A percentile compares a stretch with the other conserved stretches of the same genome.
phyloP scores from a whole-genome alignment of 2,113 vertebrate species.

The Loxodonta africana region DNA sequence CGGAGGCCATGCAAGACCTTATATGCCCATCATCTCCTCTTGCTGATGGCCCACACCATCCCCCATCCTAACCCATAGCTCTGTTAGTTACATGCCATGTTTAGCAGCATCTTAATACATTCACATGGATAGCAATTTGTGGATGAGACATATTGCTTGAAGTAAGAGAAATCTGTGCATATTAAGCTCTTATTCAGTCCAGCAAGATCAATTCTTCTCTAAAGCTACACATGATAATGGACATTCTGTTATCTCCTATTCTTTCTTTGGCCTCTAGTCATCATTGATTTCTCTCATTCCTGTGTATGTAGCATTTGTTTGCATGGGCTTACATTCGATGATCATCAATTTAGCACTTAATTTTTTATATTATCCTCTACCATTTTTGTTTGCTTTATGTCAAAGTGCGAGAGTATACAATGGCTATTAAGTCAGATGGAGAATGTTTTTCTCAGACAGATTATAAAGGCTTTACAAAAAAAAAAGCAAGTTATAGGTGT shows the following conservation, averaged over 20 bases:
- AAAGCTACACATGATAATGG: not conserved
- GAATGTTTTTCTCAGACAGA: constrained; percentile 31
- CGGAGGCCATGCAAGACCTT: not conserved
- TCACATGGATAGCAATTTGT: not conserved
- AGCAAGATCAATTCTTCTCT: constrained; percentile 33
- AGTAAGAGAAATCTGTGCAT: constrained; percentile 21
- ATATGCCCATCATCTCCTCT: not conserved
- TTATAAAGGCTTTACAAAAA: constrained; percentile 15
- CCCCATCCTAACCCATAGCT: not conserved
- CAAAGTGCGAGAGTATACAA: constrained; percentile 17
- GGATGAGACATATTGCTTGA: not conserved
- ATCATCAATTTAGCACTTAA: constrained; percentile 17
- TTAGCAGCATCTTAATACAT: not conserved
- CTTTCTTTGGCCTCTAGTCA: constrained; percentile 22
- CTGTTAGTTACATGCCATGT: not conserved
- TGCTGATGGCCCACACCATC: not conserved
- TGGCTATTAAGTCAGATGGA: not conserved
- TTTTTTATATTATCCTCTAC: constrained; percentile 16
- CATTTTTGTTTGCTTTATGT: constrained; percentile 49
- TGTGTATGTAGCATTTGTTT: not conserved
- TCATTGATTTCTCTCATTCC: not conserved
- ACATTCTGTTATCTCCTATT: not conserved
- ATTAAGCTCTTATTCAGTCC: not conserved
- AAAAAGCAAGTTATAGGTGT: not conserved
- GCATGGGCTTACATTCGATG: constrained; percentile 33